Conservation (phyloP, 2,113 vertebrate species). For the Anolis carolinensis region DNA sequence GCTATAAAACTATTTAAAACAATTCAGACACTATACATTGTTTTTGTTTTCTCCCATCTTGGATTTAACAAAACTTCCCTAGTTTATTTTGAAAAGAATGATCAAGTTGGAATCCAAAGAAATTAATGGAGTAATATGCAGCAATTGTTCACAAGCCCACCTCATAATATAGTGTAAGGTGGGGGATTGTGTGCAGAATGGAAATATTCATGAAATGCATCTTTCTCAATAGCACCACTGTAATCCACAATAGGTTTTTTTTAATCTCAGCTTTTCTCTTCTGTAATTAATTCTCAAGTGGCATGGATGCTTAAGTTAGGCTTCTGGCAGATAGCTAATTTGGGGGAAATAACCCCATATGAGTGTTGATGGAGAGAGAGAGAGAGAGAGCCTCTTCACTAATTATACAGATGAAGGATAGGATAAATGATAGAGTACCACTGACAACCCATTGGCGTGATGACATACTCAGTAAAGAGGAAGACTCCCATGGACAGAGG, state of each 20-base stretch:
- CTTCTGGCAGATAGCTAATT: constrained; percentile 40
- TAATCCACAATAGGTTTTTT: constrained; percentile 53
- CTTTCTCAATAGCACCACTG: neutral
- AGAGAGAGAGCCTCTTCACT: constrained; percentile 5
- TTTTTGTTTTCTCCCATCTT: too few species aligned
- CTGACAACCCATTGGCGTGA: constrained; percentile 21
- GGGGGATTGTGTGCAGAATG: neutral
- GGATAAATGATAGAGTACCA: constrained; percentile 52
- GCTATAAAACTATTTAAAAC: too few species aligned
- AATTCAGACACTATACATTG: too few species aligned
- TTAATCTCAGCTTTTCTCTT: constrained; percentile 47
- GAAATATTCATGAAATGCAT: neutral
- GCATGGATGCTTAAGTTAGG: too few species aligned
- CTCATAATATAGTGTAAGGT: too few species aligned
- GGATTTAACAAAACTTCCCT: too few species aligned
- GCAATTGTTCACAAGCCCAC: neutral
- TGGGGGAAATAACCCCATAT: constrained; percentile 28
- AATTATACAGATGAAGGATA: constrained; percentile 52
- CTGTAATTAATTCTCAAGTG: constrained; percentile 59
- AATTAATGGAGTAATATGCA: too few species aligned
- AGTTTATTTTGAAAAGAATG: neutral
- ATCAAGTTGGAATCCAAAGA: too few species aligned
- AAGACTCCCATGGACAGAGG: neutral
- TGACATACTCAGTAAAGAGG: constrained; percentile 27
- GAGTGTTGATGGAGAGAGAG: constrained; percentile 2